These are phyloP conservation scores for Sapayoa aenigma DNA, from an alignment of 2,113 vertebrate genomes.

Conservation along the genomic window DNA sequence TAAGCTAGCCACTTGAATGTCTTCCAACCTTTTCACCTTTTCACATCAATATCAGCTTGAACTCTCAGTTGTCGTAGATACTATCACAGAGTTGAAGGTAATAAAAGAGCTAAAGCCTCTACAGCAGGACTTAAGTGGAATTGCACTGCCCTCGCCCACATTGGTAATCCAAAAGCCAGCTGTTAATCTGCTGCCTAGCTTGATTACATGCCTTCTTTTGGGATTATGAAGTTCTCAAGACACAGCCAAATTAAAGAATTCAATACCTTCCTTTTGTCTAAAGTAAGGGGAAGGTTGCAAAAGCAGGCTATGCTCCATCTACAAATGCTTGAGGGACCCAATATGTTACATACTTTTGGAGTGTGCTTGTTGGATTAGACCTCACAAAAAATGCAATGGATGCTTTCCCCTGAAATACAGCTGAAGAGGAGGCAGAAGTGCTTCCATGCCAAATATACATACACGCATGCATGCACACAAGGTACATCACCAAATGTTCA, in stretches of 20 bases:
- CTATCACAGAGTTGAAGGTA: neutral
- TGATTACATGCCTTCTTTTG: neutral
- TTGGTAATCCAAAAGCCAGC: neutral
- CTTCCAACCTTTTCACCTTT: slow-evolving; percentile 33
- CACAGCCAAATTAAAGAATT: neutral
- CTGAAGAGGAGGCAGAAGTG: neutral
- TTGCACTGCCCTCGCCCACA: neutral
- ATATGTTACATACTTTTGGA: neutral
- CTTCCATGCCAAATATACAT: neutral
- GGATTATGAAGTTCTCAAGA: neutral
- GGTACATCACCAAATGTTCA: neutral
- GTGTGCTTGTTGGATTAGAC: neutral
- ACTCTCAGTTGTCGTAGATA: neutral
- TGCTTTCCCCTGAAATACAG: neutral
- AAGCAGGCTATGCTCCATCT: neutral
- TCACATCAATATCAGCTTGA: neutral
- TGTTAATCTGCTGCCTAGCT: neutral
- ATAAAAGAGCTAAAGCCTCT: neutral
- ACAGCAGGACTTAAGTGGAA: neutral
- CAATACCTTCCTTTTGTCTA: neutral
- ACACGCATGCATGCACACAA: neutral
- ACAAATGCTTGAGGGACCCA: neutral
- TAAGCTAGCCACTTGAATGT: neutral
- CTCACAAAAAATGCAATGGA: neutral
- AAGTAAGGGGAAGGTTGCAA: neutral